phyloP scores from a whole-genome alignment of 2,113 vertebrate species.

The Phoxinus phoxinus region DNA sequence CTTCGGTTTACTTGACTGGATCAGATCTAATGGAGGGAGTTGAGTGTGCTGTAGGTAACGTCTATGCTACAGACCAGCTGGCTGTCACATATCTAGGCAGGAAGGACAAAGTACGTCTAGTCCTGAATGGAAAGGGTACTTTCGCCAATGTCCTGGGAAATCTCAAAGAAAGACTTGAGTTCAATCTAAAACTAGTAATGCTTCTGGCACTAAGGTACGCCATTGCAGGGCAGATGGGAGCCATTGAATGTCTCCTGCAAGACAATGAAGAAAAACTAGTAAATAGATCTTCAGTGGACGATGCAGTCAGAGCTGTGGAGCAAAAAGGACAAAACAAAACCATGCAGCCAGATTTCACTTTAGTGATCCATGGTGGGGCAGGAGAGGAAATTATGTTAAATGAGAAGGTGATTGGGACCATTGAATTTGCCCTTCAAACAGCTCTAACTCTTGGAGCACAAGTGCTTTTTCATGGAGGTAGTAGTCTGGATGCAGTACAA shows the following conservation, averaged over 20 bases:
- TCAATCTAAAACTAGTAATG: slow-evolving; percentile 73
- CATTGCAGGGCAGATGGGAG: slow-evolving; percentile 77
- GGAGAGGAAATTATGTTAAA: slow-evolving; percentile 76
- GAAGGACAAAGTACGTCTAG: slow-evolving; percentile 71
- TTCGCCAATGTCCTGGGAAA: slow-evolving; percentile 68
- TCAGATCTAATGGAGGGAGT: slow-evolving; percentile 75
- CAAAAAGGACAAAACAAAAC: slow-evolving; percentile 35
- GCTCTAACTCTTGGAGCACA: slow-evolving; percentile 72
- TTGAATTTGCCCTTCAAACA: slow-evolving; percentile 77
- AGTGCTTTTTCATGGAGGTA: slow-evolving; percentile 70
- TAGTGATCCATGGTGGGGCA: slow-evolving; percentile 80
- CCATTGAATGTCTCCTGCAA: slow-evolving; percentile 69
- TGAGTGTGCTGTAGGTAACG: slow-evolving; percentile 79
- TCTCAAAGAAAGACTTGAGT: slow-evolving; percentile 69
- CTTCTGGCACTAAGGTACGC: slow-evolving; percentile 75
- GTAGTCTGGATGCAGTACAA: slow-evolving; percentile 78
- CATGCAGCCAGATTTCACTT: slow-evolving; percentile 63
- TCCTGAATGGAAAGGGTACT: slow-evolving; percentile 77
- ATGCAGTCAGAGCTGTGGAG: not conserved
- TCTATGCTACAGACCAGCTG: slow-evolving; percentile 78
- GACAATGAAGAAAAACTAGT: slow-evolving; percentile 54
- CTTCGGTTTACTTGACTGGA: slow-evolving; percentile 79
- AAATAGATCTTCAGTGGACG: slow-evolving; percentile 30
- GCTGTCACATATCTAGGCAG: slow-evolving; percentile 78
- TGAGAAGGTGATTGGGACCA: slow-evolving; percentile 62